Base-by-base conservation (phyloP, 2,113 vertebrate genomes). In the Procavia capensis region DNA sequence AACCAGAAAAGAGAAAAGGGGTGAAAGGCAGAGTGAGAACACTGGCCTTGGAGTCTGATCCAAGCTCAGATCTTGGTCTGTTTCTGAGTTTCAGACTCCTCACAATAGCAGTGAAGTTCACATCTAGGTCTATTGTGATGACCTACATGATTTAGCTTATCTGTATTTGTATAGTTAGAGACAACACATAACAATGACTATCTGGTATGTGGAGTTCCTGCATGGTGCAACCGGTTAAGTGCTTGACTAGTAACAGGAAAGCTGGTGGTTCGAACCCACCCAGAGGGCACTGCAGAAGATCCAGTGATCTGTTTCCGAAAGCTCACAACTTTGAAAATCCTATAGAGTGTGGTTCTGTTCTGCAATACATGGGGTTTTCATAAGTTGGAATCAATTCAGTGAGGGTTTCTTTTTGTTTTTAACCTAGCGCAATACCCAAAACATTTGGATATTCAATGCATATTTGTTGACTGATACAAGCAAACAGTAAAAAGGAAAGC, bases 391-490 rank as follows among this genome's bases (percentile, higher is more conserved):
- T 63, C 3, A 24, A 20, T 22, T 59, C 3, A 59, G 22, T 22
- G 68, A 36, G 66, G 47, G 7, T 13, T 7, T 54, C 17, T 39
- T n/a, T 59, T 4, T 59, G 20, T 59, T 20, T 70, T 36, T 36
- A 7, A 39, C 9, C 70, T 39, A 17, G 25, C 19, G 3, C 2
- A 39, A 16, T 3, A 31, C 64, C 31, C 47, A 29, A 50, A 29
- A 19, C 2, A 1, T 0, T 29, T 16, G 5, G 68, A 7, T 4
- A 2, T 14, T 34, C 20, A 0, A 0, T 54, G 36, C 3, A 1
- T 5, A 14, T 13, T 24, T 57, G 41, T 5, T 72, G 74, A 36
- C 6, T 1, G 43, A 72, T 41, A 0, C 11, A 41, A 79, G 66
- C 9, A 14, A 1, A 2, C 22, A 24, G 43, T 20, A 14, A 36